phyloP scores from a whole-genome alignment of 2,888 invertebrate species.

The Alloplasta piceator region DNA sequence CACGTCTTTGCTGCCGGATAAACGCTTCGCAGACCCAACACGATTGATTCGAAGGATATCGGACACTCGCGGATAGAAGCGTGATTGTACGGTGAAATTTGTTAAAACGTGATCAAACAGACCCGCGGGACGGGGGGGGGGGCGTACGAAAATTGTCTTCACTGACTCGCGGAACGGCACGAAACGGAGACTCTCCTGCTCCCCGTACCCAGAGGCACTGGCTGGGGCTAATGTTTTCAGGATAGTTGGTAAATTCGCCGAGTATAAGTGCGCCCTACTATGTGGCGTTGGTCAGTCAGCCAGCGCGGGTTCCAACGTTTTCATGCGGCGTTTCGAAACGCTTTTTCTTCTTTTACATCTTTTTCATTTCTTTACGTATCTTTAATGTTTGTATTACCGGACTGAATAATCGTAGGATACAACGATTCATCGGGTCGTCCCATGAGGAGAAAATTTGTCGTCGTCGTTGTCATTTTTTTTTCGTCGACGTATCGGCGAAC shows the following conservation, averaged over 20 bases:
- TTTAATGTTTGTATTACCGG: background rate
- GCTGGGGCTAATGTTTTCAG: slow-evolving; percentile 82
- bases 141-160: too few relatives aligned
- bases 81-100: slow-evolving; percentile 14
- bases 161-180: too few relatives aligned
- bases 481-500: background rate
- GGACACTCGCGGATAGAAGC: too few relatives aligned
- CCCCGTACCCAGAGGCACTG: slow-evolving; percentile 75
- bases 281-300: slow-evolving; percentile 71
- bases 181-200: too few relatives aligned
- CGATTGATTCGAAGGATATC: too few relatives aligned
- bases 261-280: slow-evolving; percentile 54
- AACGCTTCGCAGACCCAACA: background rate
- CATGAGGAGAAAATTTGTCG: slow-evolving; percentile 21
- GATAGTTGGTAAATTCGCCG: slow-evolving; percentile 71
- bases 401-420: too few relatives aligned
- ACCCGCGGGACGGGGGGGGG: background rate
- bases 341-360: slow-evolving; percentile 46
- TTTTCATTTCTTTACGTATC: slow-evolving; percentile 5
- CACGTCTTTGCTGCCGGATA: slow-evolving; percentile 48
- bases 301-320: slow-evolving; percentile 59
- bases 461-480: background rate
- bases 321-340: slow-evolving; percentile 61
- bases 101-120: slow-evolving; percentile 55
- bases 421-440: slow-evolving; percentile 49